Percentiles rank a stretch among this genome's conserved stretches.
Evolutionary conservation across 2,888 invertebrate genomes (phyloP).

Genomic region (Dyspetes luteomarginatus): DNA sequence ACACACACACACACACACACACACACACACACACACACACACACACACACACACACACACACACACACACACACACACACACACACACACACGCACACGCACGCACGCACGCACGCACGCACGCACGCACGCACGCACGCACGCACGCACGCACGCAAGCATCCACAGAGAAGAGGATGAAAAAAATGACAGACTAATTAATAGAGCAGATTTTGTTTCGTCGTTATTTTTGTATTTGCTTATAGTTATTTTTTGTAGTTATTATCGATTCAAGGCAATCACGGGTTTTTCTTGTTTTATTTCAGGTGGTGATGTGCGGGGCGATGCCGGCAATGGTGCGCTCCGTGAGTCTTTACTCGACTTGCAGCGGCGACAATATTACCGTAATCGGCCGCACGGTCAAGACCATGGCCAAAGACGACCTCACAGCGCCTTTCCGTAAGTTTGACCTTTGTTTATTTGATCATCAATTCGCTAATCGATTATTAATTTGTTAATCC

Average conservation of each 20-base stretch:
- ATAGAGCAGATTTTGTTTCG: background rate
- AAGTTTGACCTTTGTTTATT: constrained; percentile 82
- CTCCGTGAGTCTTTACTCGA: constrained; percentile 89
- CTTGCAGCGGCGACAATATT: constrained; percentile 88
- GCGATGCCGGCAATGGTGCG: constrained; percentile 89
- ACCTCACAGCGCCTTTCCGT: constrained; percentile 85
- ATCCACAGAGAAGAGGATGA: background rate
- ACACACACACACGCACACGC: too few species aligned
- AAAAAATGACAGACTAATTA: background rate
- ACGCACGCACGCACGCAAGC: too few species aligned
- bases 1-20: too few species aligned
- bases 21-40: too few species aligned
- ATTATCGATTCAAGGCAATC: background rate
- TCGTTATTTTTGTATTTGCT: background rate
- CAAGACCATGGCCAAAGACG: constrained; percentile 86
- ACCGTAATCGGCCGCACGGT: constrained; percentile 88
- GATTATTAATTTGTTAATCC: background rate
- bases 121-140: too few species aligned
- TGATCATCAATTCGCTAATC: background rate
- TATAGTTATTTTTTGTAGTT: background rate
- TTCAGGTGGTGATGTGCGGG: constrained; percentile 90
- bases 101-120: too few species aligned
- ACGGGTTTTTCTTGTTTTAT: constrained; percentile 44
- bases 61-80: too few species aligned
- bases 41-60: too few species aligned